Conservation (phyloP, 2,888 invertebrate genomes). For the Hydropsyche betteni region DNA sequence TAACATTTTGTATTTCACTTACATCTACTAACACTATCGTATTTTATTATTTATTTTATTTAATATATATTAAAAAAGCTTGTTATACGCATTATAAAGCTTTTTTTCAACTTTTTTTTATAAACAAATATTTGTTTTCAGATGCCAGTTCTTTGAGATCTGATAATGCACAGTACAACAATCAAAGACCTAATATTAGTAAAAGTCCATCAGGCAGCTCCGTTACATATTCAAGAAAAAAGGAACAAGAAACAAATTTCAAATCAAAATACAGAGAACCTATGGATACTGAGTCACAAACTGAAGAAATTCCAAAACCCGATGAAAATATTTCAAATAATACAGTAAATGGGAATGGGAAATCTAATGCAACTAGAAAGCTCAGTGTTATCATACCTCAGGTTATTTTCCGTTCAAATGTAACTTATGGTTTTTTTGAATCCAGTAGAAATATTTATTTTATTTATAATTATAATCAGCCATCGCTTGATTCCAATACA, state of each 20-base stretch:
- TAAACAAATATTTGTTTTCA: no score
- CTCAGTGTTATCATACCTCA: constrained; percentile 65
- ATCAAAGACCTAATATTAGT: neutral
- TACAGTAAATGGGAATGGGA: constrained; percentile 1
- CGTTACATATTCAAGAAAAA: neutral
- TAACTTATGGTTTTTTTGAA: neutral
- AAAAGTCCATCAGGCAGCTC: neutral
- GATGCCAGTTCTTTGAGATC: no score
- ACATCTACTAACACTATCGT: no score
- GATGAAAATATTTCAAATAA: neutral
- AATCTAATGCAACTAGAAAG: constrained; percentile 59
- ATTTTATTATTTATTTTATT: no score
- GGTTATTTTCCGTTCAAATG: constrained; percentile 54
- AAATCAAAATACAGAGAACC: constrained; percentile 10
- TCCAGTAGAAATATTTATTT: neutral
- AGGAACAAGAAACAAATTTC: neutral
- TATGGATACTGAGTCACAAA: neutral
- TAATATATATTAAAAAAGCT: no score
- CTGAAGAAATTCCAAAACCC: neutral
- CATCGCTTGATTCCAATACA: neutral
- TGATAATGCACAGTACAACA: neutral
- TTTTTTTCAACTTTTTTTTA: no score
- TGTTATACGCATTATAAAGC: no score
- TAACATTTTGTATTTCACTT: no score
- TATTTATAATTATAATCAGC: constrained; percentile 4